These are phyloP conservation scores for Silurus aristotelis DNA, from an alignment of 2,797 vertebrate species.

Conservation along the genomic window DNA sequence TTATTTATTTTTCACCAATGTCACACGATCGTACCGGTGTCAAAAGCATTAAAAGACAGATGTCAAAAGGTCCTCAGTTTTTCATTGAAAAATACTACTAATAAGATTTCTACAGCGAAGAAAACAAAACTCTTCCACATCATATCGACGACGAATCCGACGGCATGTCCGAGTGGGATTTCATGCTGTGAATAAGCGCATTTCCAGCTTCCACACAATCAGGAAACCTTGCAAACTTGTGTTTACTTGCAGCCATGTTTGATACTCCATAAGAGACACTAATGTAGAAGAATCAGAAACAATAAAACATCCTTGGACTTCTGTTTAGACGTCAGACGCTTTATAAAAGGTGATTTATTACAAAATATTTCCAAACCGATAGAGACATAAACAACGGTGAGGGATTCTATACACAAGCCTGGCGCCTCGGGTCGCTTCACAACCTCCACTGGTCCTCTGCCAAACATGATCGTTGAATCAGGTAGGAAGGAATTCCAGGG, in stretches of 20 bases:
- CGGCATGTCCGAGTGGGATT: background rate
- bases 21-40: background rate
- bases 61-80: background rate
- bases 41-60: background rate
- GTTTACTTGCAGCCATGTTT: background rate
- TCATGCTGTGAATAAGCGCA: background rate
- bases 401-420: slow-evolving; percentile 3
- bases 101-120: background rate
- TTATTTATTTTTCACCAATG: background rate
- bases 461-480: background rate
- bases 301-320: background rate
- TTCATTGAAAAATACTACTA: background rate
- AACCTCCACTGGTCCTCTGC: background rate
- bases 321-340: background rate
- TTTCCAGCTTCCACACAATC: background rate
- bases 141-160: too few relatives aligned
- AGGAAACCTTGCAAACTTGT: background rate
- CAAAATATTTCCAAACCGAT: background rate
- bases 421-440: background rate
- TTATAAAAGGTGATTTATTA: slow-evolving; percentile 41
- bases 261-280: background rate
- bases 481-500: slow-evolving; percentile 26
- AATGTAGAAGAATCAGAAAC: background rate
- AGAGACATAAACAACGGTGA: background rate
- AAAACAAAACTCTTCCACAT: background rate